Conservation (phyloP, 2,888 invertebrate species). For the Lithodes maja region DNA sequence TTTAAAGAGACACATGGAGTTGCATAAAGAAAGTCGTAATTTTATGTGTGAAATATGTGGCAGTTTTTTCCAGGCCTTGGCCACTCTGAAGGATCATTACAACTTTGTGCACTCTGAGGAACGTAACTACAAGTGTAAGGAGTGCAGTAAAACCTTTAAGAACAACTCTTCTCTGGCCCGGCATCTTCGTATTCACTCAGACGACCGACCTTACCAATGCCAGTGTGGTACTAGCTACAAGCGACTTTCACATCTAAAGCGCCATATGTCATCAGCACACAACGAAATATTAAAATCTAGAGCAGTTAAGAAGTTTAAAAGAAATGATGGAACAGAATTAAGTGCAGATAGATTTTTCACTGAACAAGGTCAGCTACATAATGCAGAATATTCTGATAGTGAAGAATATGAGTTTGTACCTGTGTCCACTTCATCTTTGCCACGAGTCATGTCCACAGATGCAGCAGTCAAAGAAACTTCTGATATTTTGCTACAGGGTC, state of each 20-base stretch:
- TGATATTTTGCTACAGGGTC: constrained; percentile 41
- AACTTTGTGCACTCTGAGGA: constrained; percentile 74
- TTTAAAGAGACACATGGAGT: constrained; percentile 74
- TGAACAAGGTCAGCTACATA: not conserved
- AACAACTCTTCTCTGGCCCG: constrained; percentile 62
- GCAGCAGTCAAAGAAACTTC: constrained; percentile 39
- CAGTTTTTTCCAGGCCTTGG: constrained; percentile 74
- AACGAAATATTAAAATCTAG: constrained; percentile 55
- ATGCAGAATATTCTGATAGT: constrained; percentile 44
- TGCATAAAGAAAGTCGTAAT: constrained; percentile 73
- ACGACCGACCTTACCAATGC: constrained; percentile 63
- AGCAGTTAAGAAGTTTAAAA: constrained; percentile 43
- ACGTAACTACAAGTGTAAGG: constrained; percentile 73
- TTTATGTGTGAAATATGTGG: constrained; percentile 75
- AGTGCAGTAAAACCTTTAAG: constrained; percentile 72
- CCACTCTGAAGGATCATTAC: constrained; percentile 74
- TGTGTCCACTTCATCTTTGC: constrained; percentile 31
- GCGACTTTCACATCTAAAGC: constrained; percentile 56
- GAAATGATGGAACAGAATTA: constrained; percentile 25
- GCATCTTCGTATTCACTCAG: constrained; percentile 58
- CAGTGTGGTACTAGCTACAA: constrained; percentile 64
- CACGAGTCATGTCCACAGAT: constrained; percentile 42
- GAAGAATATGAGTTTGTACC: constrained; percentile 58
- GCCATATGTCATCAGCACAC: constrained; percentile 60
- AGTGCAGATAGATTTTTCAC: not conserved